Conservation (phyloP, 2,888 invertebrate species). For the Ditylenchus weischeri region DNA sequence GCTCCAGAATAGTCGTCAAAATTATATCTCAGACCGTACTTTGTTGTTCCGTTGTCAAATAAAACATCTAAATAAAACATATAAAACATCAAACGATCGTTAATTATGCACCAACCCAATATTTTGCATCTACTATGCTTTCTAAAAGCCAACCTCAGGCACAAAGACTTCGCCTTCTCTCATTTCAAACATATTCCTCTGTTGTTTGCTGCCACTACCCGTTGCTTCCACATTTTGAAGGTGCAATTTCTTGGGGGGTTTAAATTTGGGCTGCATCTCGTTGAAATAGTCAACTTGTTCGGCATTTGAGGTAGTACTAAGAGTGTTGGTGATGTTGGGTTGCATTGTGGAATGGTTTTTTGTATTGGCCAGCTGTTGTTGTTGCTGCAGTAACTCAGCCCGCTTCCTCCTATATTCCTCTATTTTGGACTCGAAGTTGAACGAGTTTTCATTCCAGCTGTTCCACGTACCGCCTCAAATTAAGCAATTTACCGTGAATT, state of each 20-base stretch:
- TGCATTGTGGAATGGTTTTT: not conserved
- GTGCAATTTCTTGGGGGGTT: slow-evolving; percentile 42
- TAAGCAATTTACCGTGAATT: no score
- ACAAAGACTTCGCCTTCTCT: slow-evolving; percentile 13
- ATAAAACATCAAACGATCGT: no score
- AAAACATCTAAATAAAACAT: no score
- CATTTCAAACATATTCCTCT: slow-evolving; percentile 15
- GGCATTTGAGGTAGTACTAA: not conserved
- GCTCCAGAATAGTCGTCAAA: no score
- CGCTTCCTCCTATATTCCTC: slow-evolving; percentile 47
- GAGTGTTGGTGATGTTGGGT: not conserved
- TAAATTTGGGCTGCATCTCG: slow-evolving; percentile 51
- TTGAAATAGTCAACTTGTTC: slow-evolving; percentile 46
- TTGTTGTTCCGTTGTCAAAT: no score
- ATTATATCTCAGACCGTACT: no score
- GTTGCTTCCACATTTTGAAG: not conserved
- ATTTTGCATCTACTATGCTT: no score
- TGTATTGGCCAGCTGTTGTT: not conserved
- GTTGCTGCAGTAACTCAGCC: not conserved
- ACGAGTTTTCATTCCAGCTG: slow-evolving; percentile 42
- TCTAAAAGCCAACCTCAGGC: not conserved
- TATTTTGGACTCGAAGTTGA: slow-evolving; percentile 45
- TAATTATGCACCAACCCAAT: no score
- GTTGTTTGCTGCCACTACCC: not conserved
- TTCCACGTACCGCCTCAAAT: slow-evolving; percentile 22